Evolutionary conservation across 2,888 invertebrate genomes (phyloP).

Genomic region (Sthenelais limicola): DNA sequence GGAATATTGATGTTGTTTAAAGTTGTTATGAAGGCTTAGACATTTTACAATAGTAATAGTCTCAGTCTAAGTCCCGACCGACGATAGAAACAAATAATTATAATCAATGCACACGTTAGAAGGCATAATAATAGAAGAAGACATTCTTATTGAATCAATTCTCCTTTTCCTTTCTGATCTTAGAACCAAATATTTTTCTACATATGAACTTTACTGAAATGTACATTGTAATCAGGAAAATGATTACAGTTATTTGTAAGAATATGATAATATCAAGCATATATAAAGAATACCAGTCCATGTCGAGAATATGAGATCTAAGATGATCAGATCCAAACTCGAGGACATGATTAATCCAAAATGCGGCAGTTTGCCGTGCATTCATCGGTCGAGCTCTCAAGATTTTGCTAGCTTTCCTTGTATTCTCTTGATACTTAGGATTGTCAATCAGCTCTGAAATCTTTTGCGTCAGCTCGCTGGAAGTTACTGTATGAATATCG

Average conservation of each 20-base stretch:
- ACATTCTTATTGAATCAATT: too few species aligned
- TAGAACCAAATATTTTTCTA: too few species aligned
- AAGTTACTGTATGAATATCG: neutral
- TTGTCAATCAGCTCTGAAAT: neutral
- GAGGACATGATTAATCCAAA: conserved; percentile 9
- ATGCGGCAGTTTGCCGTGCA: neutral
- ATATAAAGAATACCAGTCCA: neutral
- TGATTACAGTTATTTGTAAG: neutral
- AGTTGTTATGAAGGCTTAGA: too few species aligned
- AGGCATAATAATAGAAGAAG: too few species aligned
- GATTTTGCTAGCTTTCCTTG: neutral
- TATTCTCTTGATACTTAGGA: neutral
- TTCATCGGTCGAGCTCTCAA: neutral
- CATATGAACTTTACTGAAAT: too few species aligned
- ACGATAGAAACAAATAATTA: too few species aligned
- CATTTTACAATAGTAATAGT: too few species aligned
- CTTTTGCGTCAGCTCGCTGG: neutral
- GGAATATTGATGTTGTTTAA: too few species aligned
- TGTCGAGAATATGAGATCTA: neutral
- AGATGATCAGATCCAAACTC: neutral
- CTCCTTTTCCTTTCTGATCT: too few species aligned
- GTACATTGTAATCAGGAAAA: too few species aligned
- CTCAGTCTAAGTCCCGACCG: too few species aligned
- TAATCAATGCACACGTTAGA: too few species aligned
- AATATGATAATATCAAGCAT: neutral